Base-by-base conservation (phyloP, 2,888 invertebrate genomes). In the Mystacides longicornis region DNA sequence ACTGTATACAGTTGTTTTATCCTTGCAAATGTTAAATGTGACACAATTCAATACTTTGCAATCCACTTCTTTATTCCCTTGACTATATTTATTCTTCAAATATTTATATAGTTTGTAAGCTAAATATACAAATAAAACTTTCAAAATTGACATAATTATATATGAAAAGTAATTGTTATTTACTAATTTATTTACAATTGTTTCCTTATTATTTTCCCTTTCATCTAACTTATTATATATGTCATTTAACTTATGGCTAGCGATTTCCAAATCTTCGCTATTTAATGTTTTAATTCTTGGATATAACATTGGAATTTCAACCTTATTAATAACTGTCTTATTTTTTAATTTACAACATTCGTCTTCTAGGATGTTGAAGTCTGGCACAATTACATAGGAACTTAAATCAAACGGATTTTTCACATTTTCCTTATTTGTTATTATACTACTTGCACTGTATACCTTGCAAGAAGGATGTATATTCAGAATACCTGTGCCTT, bases 141-240 rank as follows among this genome's bases (percentile, higher is more conserved):
- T 47, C 7, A 47, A 16, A 19, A 21, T 16, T 19, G 9, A 19
- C 20, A 19, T 47, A 20, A 20, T 9, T 20, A 9, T 47, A 47
- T 9, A 48, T n/a, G 48, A n/a, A 48, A 48, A 48, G n/a, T 22
- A 48, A 16, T 14, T 23, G 23, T 48, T 48, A 22, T 22, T 48
- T 2, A 23, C 48, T 7, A 45, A 20, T 14, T 19, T 45, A 7
- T 7, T 7, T n/a, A 45, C 3, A 21, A 45, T 19, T 4, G 18
- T 19, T 45, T 19, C 20, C 4, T 45, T 18, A 16, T 11, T 11
- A 5, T 43, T 19, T 19, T 20, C 20, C 20, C 5, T 7, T 4
- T 7, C 16, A 20, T 45, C 20, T 45, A 45, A 7, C 11, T 45
- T 19, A 3, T 7, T 16, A 31, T 31, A 31, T 31, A 31, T 9